These are phyloP conservation scores for Streptopelia turtur DNA, from an alignment of 2,797 vertebrate genomes.

Conservation along the genomic window DNA sequence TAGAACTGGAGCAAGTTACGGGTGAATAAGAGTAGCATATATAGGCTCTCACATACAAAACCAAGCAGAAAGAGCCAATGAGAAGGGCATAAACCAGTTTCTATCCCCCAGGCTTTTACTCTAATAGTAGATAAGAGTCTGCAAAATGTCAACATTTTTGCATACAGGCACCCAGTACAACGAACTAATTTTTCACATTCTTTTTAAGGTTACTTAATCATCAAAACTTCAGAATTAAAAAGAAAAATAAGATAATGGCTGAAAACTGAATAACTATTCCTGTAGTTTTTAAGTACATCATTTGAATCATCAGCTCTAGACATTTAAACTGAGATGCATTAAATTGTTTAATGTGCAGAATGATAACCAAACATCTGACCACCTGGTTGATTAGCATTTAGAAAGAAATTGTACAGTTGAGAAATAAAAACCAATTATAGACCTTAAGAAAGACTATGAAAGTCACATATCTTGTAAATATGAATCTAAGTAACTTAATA, in stretches of 20 bases:
- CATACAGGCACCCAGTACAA: not conserved
- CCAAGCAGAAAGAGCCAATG: not conserved
- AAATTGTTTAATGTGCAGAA: constrained; percentile 41
- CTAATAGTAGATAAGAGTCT: not conserved
- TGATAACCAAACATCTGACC: constrained; percentile 54
- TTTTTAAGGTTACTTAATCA: not conserved
- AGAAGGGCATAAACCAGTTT: not conserved
- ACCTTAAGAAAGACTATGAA: constrained; percentile 34
- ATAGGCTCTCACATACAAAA: not conserved
- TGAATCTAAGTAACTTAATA: constrained; percentile 65
- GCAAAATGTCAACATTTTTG: not conserved
- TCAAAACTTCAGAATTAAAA: not conserved
- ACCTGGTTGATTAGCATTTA: constrained; percentile 63
- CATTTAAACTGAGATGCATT: constrained; percentile 41
- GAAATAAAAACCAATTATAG: constrained; percentile 63
- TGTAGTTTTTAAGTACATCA: not conserved
- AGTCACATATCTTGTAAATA: constrained; percentile 65
- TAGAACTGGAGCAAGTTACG: not conserved
- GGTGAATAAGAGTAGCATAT: not conserved
- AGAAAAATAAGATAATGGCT: not conserved
- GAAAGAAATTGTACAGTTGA: constrained; percentile 54
- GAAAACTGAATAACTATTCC: not conserved
- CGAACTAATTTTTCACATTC: not conserved
- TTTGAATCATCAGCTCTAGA: constrained; percentile 14
- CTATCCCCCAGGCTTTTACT: not conserved